phyloP scores from a whole-genome alignment of 2,888 invertebrate genomes.

The Aporophyla lueneburgensis region DNA sequence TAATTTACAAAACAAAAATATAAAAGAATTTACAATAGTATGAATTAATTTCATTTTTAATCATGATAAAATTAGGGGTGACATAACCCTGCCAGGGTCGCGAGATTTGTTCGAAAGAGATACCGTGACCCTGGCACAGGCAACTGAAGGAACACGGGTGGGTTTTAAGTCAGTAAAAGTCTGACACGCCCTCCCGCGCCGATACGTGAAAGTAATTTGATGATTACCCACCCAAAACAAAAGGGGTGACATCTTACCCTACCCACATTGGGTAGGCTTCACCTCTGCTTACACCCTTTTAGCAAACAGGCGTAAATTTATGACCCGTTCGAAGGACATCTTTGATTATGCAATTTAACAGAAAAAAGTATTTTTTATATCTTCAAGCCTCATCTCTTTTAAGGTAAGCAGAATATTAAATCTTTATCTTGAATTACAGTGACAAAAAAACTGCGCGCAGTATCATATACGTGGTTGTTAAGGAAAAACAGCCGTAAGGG shows the following conservation, averaged over 20 bases:
- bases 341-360: not conserved
- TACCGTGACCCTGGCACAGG: no score
- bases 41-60: not conserved
- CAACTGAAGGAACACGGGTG: no score
- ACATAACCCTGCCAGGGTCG: not conserved
- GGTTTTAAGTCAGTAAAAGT: no score
- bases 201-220: no score
- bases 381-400: not conserved
- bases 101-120: no score
- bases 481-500: no score
- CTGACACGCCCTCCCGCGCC: no score
- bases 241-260: no score
- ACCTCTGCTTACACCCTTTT: accelerated
- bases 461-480: no score
- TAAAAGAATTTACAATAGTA: conserved; percentile 21
- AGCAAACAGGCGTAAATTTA: not conserved
- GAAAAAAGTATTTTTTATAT: conserved; percentile 3
- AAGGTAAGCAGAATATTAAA: not conserved
- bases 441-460: no score
- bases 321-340: not conserved
- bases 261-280: no score
- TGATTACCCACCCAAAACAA: no score
- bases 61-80: not conserved
- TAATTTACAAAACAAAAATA: conserved; percentile 1
- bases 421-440: not conserved